Conservation (phyloP, 2,113 vertebrate genomes). For the Falco punctatus region DNA sequence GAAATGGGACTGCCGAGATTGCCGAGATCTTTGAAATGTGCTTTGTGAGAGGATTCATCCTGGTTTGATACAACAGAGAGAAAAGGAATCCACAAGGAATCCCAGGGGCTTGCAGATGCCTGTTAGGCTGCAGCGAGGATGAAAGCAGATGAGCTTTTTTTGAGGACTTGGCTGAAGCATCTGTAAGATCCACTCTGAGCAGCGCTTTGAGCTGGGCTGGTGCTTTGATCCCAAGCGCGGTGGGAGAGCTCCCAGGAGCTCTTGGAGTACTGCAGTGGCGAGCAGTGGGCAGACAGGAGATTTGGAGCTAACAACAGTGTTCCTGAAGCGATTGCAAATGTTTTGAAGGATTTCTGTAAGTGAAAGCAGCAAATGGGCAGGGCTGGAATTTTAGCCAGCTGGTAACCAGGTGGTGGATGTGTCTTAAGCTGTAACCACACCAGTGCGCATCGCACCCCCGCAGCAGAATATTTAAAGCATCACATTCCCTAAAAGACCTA, state of each 20-base stretch:
- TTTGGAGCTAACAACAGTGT: background rate
- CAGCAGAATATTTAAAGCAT: background rate
- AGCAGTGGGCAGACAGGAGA: background rate
- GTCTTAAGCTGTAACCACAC: background rate
- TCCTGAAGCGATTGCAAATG: background rate
- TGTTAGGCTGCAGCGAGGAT: background rate
- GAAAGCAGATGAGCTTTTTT: background rate
- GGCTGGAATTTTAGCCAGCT: background rate
- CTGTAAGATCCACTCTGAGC: background rate
- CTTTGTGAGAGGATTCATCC: background rate
- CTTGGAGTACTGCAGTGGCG: background rate
- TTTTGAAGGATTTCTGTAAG: background rate
- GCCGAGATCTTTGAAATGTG: background rate
- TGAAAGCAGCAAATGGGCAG: background rate
- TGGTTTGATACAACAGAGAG: background rate
- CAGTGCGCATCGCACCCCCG: rapidly evolving
- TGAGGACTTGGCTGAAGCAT: background rate
- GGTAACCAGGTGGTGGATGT: background rate
- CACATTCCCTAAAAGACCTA: background rate
- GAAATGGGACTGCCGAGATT: background rate
- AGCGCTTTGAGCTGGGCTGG: background rate
- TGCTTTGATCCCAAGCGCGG: background rate
- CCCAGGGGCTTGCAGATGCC: background rate
- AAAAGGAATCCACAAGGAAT: background rate
- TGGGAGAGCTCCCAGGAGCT: background rate